These are phyloP conservation scores for Phrixothrix hirtus DNA, from an alignment of 2,888 invertebrate genomes.

Conservation along the genomic window DNA sequence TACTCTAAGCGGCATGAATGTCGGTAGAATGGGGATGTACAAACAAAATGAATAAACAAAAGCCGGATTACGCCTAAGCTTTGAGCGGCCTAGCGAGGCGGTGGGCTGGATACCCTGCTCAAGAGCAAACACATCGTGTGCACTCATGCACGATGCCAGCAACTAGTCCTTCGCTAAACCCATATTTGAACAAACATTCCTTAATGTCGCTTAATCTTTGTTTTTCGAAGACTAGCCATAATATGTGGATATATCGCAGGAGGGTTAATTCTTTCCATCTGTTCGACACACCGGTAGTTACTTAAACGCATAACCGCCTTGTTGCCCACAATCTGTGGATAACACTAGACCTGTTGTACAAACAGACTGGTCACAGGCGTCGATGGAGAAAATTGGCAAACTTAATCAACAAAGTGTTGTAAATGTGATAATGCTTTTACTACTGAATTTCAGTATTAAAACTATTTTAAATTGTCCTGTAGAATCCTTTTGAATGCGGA, in stretches of 20 bases:
- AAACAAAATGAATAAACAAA: constrained; percentile 53
- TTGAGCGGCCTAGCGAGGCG: constrained; percentile 41
- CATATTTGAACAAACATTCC: constrained; percentile 33
- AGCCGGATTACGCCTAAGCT: constrained; percentile 50
- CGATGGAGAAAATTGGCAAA: constrained; percentile 47
- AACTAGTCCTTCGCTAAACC: constrained; percentile 28
- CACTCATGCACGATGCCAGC: constrained; percentile 40
- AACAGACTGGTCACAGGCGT: constrained; percentile 46
- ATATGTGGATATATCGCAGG: constrained; percentile 3
- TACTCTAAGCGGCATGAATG: constrained; percentile 26
- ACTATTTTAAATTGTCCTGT: too few relatives aligned
- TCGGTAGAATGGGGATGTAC: constrained; percentile 39
- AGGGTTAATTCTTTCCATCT: constrained; percentile 9
- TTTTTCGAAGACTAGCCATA: constrained; percentile 14
- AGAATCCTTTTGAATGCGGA: too few relatives aligned
- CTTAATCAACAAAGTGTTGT: constrained; percentile 40
- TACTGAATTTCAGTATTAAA: too few relatives aligned
- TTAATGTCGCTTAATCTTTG: constrained; percentile 20
- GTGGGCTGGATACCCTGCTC: constrained; percentile 34
- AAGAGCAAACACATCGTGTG: constrained; percentile 46
- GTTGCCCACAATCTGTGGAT: constrained; percentile 46
- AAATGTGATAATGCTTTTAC: constrained; percentile 35
- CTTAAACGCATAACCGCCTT: constrained; percentile 40
- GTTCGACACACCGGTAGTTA: constrained; percentile 36
- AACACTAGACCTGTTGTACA: constrained; percentile 49